Percentiles rank a stretch among this genome's conserved stretches.
phyloP scores from a whole-genome alignment of 2,888 invertebrate genomes.

The Drosophila mettleri region DNA sequence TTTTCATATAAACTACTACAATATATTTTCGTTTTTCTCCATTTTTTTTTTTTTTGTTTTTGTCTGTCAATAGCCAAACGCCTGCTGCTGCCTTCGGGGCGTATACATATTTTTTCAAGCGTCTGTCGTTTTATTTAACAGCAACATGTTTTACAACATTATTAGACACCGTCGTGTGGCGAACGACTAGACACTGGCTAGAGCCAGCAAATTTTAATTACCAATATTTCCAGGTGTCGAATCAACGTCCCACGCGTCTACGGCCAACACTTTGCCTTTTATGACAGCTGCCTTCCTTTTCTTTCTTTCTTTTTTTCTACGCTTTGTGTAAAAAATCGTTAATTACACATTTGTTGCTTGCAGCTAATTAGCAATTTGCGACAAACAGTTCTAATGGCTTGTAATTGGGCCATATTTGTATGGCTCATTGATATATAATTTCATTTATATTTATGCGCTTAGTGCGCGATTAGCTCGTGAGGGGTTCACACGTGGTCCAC shows the following conservation, averaged over 20 bases:
- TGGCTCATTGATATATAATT: slow-evolving; percentile 69
- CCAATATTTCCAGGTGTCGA: slow-evolving; percentile 77
- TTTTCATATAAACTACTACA: slow-evolving; percentile 22
- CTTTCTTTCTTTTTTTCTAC: background rate
- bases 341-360: slow-evolving; percentile 57
- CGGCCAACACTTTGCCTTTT: slow-evolving; percentile 67
- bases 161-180: slow-evolving; percentile 65
- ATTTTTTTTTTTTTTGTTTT: slow-evolving; percentile 16
- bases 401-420: slow-evolving; percentile 70
- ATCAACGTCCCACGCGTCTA: slow-evolving; percentile 59
- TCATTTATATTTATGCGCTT: slow-evolving; percentile 62
- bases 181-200: slow-evolving; percentile 8
- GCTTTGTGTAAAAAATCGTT: slow-evolving; percentile 23
- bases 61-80: slow-evolving; percentile 45
- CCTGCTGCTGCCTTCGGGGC: slow-evolving; percentile 59
- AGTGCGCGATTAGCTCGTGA: slow-evolving; percentile 11
- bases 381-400: slow-evolving; percentile 72
- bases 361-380: slow-evolving; percentile 57
- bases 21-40: slow-evolving; percentile 14
- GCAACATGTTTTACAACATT: slow-evolving; percentile 78
- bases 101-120: slow-evolving; percentile 37
- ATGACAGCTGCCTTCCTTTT: slow-evolving; percentile 50
- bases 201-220: slow-evolving; percentile 71
- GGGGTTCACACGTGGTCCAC: slow-evolving; percentile 11
- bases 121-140: slow-evolving; percentile 63